A percentile compares a stretch with the other conserved stretches of the same genome.
Conservation (phyloP, 2,888 invertebrate genomes). For the Trypoxylon attenuatum region DNA sequence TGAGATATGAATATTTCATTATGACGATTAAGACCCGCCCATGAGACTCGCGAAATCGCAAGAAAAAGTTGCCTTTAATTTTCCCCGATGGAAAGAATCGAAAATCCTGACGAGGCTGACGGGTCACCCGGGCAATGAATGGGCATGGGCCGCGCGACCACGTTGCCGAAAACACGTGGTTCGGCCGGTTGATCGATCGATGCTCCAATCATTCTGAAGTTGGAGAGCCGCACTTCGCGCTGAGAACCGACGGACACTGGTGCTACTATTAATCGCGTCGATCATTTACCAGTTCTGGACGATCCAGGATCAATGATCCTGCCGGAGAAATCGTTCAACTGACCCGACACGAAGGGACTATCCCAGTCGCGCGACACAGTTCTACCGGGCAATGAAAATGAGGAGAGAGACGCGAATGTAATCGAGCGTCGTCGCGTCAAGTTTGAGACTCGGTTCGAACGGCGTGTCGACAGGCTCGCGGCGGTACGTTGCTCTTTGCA, state of each 20-base stretch:
- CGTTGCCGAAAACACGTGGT: conserved; percentile 46
- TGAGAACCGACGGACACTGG: conserved; percentile 18
- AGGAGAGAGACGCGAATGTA: not conserved
- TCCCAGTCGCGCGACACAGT: too few relatives aligned
- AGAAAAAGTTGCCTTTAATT: too few relatives aligned
- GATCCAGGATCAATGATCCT: too few relatives aligned
- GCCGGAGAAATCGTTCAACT: too few relatives aligned
- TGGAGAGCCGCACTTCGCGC: conserved; percentile 4
- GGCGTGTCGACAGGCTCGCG: conserved; percentile 51
- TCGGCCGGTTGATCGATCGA: conserved; percentile 27
- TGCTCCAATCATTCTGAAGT: conserved; percentile 17
- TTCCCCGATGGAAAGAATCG: too few relatives aligned
- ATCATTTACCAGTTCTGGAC: too few relatives aligned
- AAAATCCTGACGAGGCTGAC: too few relatives aligned
- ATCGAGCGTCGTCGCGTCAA: conserved; percentile 40
- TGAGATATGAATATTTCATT: too few relatives aligned
- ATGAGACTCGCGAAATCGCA: too few relatives aligned
- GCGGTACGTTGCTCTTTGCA: conserved; percentile 61
- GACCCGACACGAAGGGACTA: not conserved
- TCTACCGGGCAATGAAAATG: too few relatives aligned
- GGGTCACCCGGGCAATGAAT: conserved; percentile 1
- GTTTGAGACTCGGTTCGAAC: conserved; percentile 47
- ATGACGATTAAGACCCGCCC: too few relatives aligned
- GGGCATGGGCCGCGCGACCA: conserved; percentile 10
- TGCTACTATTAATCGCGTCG: too few relatives aligned